Evolutionary conservation across 2,797 vertebrate species (phyloP), one percentile per base, ranked within the genome.

Genomic region (Gallinago nigripennis): DNA sequence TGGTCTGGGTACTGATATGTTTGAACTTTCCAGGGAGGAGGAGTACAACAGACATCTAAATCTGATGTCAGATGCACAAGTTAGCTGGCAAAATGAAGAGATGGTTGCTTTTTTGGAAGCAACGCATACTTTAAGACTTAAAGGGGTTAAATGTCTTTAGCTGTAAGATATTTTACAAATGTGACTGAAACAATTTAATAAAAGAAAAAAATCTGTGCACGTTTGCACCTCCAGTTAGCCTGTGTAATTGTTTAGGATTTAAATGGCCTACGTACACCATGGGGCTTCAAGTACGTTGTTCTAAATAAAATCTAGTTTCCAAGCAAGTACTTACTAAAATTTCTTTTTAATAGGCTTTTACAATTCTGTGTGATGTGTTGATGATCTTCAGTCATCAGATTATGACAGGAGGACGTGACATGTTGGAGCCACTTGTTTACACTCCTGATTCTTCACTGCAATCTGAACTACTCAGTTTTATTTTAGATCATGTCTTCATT

Each of bases 331-430:
- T 96, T 48, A 97, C 31, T 69, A 9, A 31, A 4, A 15, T 77
- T 73, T 88, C 51, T 94, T 78, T 76, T 94, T 95, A 80, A 21
- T 96, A 99, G 99, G 99, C 99, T 58, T 99, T 99, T 98, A 99
- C 99, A 96, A 99, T 99, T 97, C 98, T 99, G 2, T 99, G 99
- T 98, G 99, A 99, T 93, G 98, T 99, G 84, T 98, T 99, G 98
- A 98, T 99, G 98, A 99, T 99, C 98, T 99, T 99, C 98, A 99
- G 99, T 97, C 99, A 99, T 98, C 99, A 99, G 98, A 99, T 99
- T 97, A 98, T 99, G 98, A 98, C 99, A 73, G 99, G 99, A 95
- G 99, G 99, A 64, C 98, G 99, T 94, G 99, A 99, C 96, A 98
- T 99, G 96, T 98, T 99, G 97, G 99, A 99, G 94, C 98, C 99